Base-by-base conservation (phyloP, 2,113 vertebrate species). In the Sylvia atricapilla region DNA sequence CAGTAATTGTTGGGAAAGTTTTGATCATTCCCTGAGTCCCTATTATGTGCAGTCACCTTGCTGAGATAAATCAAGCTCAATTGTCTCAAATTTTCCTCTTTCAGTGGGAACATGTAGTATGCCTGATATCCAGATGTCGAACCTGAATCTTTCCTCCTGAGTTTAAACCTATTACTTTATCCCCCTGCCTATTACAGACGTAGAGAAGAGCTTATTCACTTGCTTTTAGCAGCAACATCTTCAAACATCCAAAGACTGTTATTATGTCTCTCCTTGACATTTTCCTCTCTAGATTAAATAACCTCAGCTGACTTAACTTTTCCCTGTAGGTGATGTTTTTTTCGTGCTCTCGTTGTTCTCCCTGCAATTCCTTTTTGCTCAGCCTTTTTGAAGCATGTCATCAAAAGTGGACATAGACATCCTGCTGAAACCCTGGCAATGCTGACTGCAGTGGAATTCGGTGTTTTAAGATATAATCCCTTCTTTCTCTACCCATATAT, bases 161-260 rank as follows among this genome's bases (percentile, higher is more conserved):
- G 59, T 93, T 94, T 94, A 96, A 95, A 94, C 55, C 55, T 90
- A 86, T 88, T 93, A 66, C 79, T 92, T 90, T 92, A 67, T 88
- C 33, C 47, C 63, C 67, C 73, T 79, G 62, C 15, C 46, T 90
- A 47, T 83, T 93, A 88, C 23, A 14, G 75, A 87, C 3, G 2
- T 5, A 76, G 62, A 85, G 72, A 94, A 82, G 69, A 90, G 50
- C 60, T 80, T 76, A 88, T 80, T 88, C 85, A 80, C 79, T 92
- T 88, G 76, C 85, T 90, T 90, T 88, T 83, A 66, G 55, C 63
- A 92, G 82, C 55, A 90, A 84, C 76, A 77, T 83, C 86, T 93
- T 90, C 80, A 84, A 52, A 90, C 43, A 80, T 77, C 68, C 1
- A 0, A 93, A 92, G 79, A 86, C 60, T 86, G 55, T 94, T 93